Base-by-base conservation (phyloP, 2,113 vertebrate species). In the Sarotherodon lohbergeri region DNA sequence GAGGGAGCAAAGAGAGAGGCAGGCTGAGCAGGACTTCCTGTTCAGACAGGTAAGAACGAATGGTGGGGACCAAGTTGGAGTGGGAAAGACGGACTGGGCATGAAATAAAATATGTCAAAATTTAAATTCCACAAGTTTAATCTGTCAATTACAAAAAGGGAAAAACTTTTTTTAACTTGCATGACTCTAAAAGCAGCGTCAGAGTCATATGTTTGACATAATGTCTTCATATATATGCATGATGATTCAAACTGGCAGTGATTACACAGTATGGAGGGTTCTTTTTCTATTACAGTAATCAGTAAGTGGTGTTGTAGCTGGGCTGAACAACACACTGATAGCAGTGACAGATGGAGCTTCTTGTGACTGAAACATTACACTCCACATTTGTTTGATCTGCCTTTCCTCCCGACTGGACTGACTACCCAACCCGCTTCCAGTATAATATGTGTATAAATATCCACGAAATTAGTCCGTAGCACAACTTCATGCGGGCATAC, bases 21-120 rank as follows among this genome's bases (percentile, higher is more conserved):
- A 95, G 24, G 94, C 95, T 2, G 98, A 98, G 85, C 97, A 98
- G 94, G 98, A 99, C 90, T 95, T 98, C 76, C 95, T 98, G 34
- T 99, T 99, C 93, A 95, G 97, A 94, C 98, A 99, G 97, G 98
- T 98, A 88, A 46, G 89, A 22, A 52, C 0, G 9, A 5, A 4
- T 19, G 16, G 4, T 3, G 8, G 36, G 17, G 6, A 52, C 22
- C 36, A 9, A 9, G 8, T 36, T 11, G n/a, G 6, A 59, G 43
- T 19, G 29, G 2, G 39, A 66, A 22, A 81, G 22, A 16, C 13
- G 3, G 4, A 78, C 10, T 66, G 52, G n/a, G 81, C 4, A 7
- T 85, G 39, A 63, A 82, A 82, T 48, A 3, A 6, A 82, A 10
- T 61, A 27, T 7, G 46, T 90, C 46, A 11, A 85, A 83, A 29